Conservation (phyloP, 2,113 vertebrate genomes). For the Nestor notabilis region DNA sequence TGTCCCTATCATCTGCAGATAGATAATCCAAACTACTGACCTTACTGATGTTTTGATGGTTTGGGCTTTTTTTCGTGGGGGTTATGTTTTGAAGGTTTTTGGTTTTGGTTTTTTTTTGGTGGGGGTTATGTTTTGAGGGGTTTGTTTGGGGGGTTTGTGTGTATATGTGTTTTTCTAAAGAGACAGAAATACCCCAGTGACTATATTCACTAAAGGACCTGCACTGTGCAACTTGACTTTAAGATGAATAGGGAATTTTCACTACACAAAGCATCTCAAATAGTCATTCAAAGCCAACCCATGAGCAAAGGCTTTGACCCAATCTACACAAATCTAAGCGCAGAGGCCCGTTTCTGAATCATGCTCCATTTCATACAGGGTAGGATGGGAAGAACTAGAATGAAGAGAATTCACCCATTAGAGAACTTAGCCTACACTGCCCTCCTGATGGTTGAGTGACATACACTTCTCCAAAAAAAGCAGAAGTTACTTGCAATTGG, state of each 20-base stretch:
- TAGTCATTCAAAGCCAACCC: not conserved
- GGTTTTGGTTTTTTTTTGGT: too few species aligned
- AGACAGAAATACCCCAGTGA: not conserved
- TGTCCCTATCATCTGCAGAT: not conserved
- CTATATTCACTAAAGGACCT: not conserved
- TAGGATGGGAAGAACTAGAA: not conserved
- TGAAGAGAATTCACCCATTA: fast-evolving
- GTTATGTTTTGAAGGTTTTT: not conserved
- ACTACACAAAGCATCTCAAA: not conserved
- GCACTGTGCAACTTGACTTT: not conserved
- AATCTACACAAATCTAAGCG: not conserved
- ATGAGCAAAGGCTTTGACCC: not conserved
- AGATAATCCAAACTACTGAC: not conserved
- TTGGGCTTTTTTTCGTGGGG: not conserved
- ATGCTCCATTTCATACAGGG: fast-evolving
- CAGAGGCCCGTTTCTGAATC: not conserved
- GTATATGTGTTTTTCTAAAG: not conserved
- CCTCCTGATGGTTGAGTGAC: not conserved
- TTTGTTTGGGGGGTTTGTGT: not conserved
- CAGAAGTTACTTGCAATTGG: not conserved
- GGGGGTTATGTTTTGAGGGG: not conserved
- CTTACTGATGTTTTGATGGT: not conserved
- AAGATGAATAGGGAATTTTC: not conserved
- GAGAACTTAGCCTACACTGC: not conserved
- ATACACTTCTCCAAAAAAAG: not conserved